Evolutionary conservation across 2,888 invertebrate species (phyloP).

Genomic region (Melipona beecheii): DNA sequence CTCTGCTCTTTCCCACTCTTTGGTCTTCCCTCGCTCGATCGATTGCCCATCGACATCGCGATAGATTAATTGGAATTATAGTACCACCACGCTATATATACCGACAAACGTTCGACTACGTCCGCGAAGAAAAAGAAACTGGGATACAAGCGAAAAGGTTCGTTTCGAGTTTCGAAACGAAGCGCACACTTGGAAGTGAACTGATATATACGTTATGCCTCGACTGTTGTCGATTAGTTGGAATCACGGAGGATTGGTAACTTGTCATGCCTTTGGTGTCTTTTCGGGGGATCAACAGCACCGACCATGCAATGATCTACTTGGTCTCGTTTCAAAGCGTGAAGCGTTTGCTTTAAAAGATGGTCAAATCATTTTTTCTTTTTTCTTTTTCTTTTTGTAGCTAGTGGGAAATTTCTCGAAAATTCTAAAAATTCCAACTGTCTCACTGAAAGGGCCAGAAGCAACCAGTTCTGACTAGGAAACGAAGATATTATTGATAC

Average conservation of each 20-base stretch:
- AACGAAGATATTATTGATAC: no score
- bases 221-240: constrained; percentile 48
- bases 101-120: constrained; percentile 10
- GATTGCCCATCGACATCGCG: constrained; percentile 78
- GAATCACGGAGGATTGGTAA: constrained; percentile 39
- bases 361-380: no score
- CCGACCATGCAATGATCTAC: no score
- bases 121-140: constrained; percentile 41
- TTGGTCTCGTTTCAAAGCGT: no score
- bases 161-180: constrained; percentile 7
- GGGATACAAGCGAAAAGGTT: constrained; percentile 36
- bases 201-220: constrained; percentile 24
- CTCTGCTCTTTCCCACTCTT: neutral
- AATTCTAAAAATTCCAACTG: no score
- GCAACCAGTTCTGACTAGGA: no score
- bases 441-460: no score
- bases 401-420: no score
- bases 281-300: neutral
- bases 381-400: no score
- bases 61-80: constrained; percentile 79
- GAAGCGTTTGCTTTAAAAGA: no score
- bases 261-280: constrained; percentile 2
- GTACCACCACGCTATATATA: constrained; percentile 48
- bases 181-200: constrained; percentile 26
- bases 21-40: constrained; percentile 62